These are phyloP conservation scores for Agrenia bidenticulata DNA, from an alignment of 2,888 invertebrate species.

Conservation along the genomic window DNA sequence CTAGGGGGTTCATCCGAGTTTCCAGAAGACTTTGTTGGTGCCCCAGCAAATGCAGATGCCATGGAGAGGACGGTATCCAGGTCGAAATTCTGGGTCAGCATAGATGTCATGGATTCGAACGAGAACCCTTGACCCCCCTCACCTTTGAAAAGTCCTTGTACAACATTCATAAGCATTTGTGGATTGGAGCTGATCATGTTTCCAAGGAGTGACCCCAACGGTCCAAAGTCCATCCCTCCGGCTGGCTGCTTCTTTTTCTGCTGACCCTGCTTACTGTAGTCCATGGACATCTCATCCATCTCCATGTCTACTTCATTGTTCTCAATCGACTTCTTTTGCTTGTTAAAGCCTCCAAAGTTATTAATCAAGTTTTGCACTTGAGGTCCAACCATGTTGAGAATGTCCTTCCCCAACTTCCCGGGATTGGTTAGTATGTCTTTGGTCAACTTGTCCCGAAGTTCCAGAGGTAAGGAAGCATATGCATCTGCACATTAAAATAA, in stretches of 20 bases:
- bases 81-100: conserved; percentile 46
- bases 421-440: conserved; percentile 49
- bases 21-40: conserved; percentile 4
- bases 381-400: conserved; percentile 46
- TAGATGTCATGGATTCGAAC: conserved; percentile 41
- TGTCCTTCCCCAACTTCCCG: conserved; percentile 41
- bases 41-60: conserved; percentile 44
- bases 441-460: conserved; percentile 46
- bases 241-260: conserved; percentile 7
- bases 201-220: conserved; percentile 41
- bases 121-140: conserved; percentile 37
- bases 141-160: conserved; percentile 28
- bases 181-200: conserved; percentile 47
- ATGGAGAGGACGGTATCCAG: conserved; percentile 47
- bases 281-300: conserved; percentile 43
- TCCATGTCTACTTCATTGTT: conserved; percentile 34
- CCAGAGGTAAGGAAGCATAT: conserved; percentile 49
- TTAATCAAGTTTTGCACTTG: conserved; percentile 45
- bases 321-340: not conserved
- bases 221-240: conserved; percentile 47
- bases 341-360: conserved; percentile 23
- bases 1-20: conserved; percentile 18
- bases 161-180: conserved; percentile 47
- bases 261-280: conserved; percentile 39
- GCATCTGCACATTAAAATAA: too few relatives aligned